These are phyloP conservation scores for Seriola aureovittata DNA, from an alignment of 2,113 vertebrate genomes.

Conservation along the genomic window DNA sequence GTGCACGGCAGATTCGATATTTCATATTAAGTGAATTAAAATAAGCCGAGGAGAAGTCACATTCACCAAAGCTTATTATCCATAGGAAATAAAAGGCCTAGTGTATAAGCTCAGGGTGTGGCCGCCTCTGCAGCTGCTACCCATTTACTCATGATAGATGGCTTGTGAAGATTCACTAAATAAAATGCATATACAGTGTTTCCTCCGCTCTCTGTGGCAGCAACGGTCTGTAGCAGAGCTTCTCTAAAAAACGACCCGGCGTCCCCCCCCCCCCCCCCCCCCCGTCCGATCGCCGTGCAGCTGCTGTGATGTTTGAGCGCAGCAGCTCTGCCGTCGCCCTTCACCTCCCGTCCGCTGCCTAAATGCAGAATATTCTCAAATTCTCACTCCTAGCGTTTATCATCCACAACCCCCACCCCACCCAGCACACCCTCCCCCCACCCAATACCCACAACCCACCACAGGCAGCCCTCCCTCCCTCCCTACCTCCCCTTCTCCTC, in stretches of 20 bases:
- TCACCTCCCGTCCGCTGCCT: constrained; percentile 20
- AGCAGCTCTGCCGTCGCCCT: neutral
- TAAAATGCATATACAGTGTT: constrained; percentile 37
- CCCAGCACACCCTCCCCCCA: constrained; percentile 42
- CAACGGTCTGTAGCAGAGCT: neutral
- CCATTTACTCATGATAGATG: constrained; percentile 49
- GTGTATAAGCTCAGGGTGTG: constrained; percentile 52
- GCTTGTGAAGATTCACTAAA: constrained; percentile 48
- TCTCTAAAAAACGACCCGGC: neutral
- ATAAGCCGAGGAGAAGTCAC: constrained; percentile 27
- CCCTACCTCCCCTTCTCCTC: constrained; percentile 15
- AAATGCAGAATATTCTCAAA: constrained; percentile 64
- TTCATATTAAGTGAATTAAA: constrained; percentile 16
- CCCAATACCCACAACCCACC: constrained; percentile 46
- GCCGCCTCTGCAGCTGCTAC: constrained; percentile 49
- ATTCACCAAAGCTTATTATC: constrained; percentile 29
- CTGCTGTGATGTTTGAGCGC: constrained; percentile 7
- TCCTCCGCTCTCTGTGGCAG: constrained; percentile 1
- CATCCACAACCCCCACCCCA: constrained; percentile 53
- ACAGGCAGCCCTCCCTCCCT: constrained; percentile 15
- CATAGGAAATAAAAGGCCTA: constrained; percentile 43
- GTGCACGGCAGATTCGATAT: neutral
- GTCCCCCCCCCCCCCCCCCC: no score
- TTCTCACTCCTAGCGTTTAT: constrained; percentile 60
- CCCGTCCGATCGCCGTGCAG: neutral